These are phyloP conservation scores for Hypselothyrea guttata DNA, from an alignment of 2,888 invertebrate genomes.

Conservation along the genomic window DNA sequence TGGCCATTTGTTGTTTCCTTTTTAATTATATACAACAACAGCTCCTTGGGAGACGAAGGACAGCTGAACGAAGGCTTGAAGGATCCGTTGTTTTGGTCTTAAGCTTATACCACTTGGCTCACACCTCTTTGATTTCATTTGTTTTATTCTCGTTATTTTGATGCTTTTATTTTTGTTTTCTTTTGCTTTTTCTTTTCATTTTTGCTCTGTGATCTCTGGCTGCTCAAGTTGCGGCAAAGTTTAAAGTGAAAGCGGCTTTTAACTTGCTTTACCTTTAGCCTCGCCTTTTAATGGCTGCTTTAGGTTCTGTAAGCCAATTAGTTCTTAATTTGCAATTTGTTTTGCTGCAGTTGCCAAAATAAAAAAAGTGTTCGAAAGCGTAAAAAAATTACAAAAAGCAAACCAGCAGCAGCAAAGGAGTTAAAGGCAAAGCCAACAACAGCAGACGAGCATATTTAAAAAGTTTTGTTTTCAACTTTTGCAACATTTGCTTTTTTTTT, in stretches of 20 bases:
- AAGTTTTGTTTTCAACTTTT: constrained; percentile 69
- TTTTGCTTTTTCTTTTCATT: constrained; percentile 17
- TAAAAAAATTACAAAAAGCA: constrained; percentile 34
- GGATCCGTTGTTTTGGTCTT: constrained; percentile 24
- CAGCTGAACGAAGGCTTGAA: constrained; percentile 32
- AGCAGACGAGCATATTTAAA: constrained; percentile 75
- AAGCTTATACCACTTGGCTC: constrained; percentile 27
- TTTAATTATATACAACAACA: constrained; percentile 72
- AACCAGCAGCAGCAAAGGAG: constrained; percentile 55
- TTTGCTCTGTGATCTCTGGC: constrained; percentile 45
- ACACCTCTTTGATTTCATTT: constrained; percentile 46
- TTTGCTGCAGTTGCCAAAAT: constrained; percentile 66
- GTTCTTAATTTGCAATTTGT: constrained; percentile 78
- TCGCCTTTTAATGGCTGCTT: constrained; percentile 68
- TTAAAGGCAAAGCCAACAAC: constrained; percentile 66
- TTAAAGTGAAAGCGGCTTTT: constrained; percentile 70
- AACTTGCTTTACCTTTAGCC: constrained; percentile 14
- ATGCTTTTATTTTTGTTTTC: constrained; percentile 2
- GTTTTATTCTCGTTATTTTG: constrained; percentile 24
- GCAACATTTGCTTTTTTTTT: constrained; percentile 27
- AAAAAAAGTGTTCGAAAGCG: constrained; percentile 3
- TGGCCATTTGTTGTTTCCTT: constrained; percentile 35
- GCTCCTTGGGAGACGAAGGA: constrained; percentile 7
- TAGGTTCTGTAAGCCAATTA: constrained; percentile 77
- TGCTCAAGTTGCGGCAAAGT: constrained; percentile 62